Percentiles rank a stretch among this genome's conserved stretches.
Conservation (phyloP, 2,113 vertebrate species). For the Anser cygnoides region DNA sequence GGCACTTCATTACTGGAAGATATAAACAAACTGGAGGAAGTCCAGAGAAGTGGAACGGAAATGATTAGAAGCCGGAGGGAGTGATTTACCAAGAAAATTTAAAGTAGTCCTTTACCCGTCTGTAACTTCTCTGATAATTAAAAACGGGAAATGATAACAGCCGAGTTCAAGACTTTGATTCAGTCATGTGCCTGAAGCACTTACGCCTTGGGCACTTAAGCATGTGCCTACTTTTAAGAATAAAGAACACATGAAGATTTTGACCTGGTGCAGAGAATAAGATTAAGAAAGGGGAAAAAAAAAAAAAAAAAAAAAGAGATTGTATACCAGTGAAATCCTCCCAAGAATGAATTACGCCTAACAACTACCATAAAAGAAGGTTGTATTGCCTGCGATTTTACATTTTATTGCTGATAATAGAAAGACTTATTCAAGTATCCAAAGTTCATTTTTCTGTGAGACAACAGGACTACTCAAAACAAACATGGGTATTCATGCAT, state of each 20-base stretch:
- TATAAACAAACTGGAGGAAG: conserved; percentile 59
- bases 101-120: conserved; percentile 22
- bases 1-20: conserved; percentile 60
- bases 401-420: not conserved
- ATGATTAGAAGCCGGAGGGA: conserved; percentile 53
- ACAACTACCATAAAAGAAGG: not conserved
- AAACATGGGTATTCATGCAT: not conserved
- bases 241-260: not conserved
- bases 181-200: conserved; percentile 15
- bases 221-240: conserved; percentile 21
- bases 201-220: not conserved
- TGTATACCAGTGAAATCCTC: conserved; percentile 13
- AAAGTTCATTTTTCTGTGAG: not conserved
- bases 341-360: conserved; percentile 15
- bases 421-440: not conserved
- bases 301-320: not conserved
- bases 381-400: not conserved
- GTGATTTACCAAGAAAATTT: conserved; percentile 49
- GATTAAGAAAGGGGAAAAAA: not conserved
- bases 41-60: conserved; percentile 64
- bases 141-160: conserved; percentile 36
- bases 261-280: not conserved
- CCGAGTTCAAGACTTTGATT: not conserved
- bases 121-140: conserved; percentile 33
- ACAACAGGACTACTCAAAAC: not conserved